These are phyloP conservation scores for Hirudinaria manillensis DNA, from an alignment of 2,888 invertebrate species.

Conservation along the genomic window DNA sequence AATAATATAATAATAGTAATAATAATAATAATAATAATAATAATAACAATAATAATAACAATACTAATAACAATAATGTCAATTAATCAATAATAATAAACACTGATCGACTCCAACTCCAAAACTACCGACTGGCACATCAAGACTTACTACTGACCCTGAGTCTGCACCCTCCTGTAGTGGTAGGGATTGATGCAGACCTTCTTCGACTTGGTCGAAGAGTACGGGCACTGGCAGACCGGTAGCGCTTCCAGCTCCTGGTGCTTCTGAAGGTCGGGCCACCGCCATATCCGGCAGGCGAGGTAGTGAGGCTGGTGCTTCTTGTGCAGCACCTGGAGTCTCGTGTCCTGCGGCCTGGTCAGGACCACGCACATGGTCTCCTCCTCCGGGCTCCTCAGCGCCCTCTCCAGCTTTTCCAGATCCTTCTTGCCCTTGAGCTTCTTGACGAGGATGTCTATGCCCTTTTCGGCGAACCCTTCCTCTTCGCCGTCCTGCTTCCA, in stretches of 20 bases:
- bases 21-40: no score
- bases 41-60: no score
- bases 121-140: not conserved
- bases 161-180: slow-evolving; percentile 92
- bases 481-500: slow-evolving; percentile 96
- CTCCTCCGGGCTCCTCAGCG: slow-evolving; percentile 85
- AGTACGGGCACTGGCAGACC: slow-evolving; percentile 88
- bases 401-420: slow-evolving; percentile 83
- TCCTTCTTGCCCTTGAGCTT: slow-evolving; percentile 91
- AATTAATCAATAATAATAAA: no score
- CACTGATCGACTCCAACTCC: not conserved
- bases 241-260: slow-evolving; percentile 94
- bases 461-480: slow-evolving; percentile 97
- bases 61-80: no score
- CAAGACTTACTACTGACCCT: slow-evolving; percentile 56
- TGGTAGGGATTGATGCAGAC: slow-evolving; percentile 99
- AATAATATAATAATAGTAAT: no score
- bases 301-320: slow-evolving; percentile 87
- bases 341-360: slow-evolving; percentile 87
- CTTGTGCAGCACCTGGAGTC: slow-evolving; percentile 65
- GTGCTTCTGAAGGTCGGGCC: slow-evolving; percentile 97
- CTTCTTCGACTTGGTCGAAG: slow-evolving; percentile 92
- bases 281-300: slow-evolving; percentile 96
- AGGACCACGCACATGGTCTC: slow-evolving; percentile 97
- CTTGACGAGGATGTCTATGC: slow-evolving; percentile 92